Evolutionary conservation across 2,888 invertebrate species (phyloP), one percentile per base, ranked within the genome.

Genomic region (Eulithis prunata): DNA sequence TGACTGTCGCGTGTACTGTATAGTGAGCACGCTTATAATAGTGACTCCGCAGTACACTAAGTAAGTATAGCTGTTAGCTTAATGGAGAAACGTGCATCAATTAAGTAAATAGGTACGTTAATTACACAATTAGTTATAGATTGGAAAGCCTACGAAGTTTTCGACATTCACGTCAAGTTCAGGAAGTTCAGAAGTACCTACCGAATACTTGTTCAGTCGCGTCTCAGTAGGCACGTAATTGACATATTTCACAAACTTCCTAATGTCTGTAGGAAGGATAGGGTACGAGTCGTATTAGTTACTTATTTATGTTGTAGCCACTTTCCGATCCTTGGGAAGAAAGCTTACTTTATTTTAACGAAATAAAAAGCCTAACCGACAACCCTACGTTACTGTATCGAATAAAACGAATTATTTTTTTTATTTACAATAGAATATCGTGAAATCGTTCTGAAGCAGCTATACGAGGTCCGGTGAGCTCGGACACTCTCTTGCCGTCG

Each of bases 181-280:
- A 43, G 28, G 32, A 58, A 59, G 52, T 59, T 52, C 28, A 28
- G 43, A 12, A 58, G 58, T 51, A 49, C 12, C 47, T 51, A 38
- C n/a, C 13, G 51, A 58, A 28, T n/a, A 51, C 58, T 43, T 43
- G 6, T 13, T 11, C 21, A 21, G 13, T 57, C 46, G 8, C 46
- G 57, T 21, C 57, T 32, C 57, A 46, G 57, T 32, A 41, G 41
- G 51, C 49, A 51, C 41, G 49, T 51, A 52, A 52, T 59, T 59
- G 51, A 59, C 58, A 43, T 59, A 52, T 59, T 52, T 59, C 43
- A 28, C 58, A 36, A 58, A 59, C 11, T 38, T 59, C 8, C 43
- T 52, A 43, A 43, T 43, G 43, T 13, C 46, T 46, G 57, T 28
- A 46, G n/a, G n/a, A n/a, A n/a, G n/a, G n/a, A n/a, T n/a, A n/a